These are phyloP conservation scores for Halcyon chelicuti DNA, from an alignment of 2,797 vertebrate genomes.

Conservation along the genomic window DNA sequence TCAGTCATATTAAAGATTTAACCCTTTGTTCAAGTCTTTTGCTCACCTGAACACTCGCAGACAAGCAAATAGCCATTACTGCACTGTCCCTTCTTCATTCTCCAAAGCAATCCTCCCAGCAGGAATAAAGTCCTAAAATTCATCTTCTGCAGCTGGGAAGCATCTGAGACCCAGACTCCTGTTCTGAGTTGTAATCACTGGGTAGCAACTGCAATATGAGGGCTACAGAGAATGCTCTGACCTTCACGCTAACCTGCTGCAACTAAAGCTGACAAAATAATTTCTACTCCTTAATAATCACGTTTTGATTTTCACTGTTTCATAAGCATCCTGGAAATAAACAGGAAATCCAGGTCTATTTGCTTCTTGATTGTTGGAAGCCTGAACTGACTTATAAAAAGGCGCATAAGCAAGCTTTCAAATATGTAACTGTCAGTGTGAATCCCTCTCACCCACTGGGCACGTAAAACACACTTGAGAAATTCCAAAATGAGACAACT, in stretches of 20 bases:
- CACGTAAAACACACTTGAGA: conserved; percentile 18
- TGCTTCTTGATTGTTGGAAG: not conserved
- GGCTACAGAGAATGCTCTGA: not conserved
- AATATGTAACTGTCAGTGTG: not conserved
- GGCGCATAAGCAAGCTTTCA: not conserved
- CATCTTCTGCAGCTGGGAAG: not conserved
- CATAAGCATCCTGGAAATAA: not conserved
- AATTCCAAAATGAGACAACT: conserved; percentile 14
- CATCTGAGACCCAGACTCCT: not conserved
- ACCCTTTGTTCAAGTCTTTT: not conserved
- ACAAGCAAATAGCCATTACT: not conserved
- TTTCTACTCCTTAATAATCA: not conserved
- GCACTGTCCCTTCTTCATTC: not conserved
- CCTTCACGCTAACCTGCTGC: not conserved
- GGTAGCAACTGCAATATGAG: not conserved
- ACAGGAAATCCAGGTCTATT: not conserved
- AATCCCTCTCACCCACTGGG: conserved; percentile 42
- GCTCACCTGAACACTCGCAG: not conserved
- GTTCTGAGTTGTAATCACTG: not conserved
- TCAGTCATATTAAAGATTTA: not conserved
- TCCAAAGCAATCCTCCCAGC: not conserved
- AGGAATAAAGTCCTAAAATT: not conserved
- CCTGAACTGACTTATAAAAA: not conserved
- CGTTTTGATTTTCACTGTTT: not conserved
- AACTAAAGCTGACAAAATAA: not conserved